Conservation (phyloP, 92 coral and sea anemone species). For the Porites cylindrica region DNA sequence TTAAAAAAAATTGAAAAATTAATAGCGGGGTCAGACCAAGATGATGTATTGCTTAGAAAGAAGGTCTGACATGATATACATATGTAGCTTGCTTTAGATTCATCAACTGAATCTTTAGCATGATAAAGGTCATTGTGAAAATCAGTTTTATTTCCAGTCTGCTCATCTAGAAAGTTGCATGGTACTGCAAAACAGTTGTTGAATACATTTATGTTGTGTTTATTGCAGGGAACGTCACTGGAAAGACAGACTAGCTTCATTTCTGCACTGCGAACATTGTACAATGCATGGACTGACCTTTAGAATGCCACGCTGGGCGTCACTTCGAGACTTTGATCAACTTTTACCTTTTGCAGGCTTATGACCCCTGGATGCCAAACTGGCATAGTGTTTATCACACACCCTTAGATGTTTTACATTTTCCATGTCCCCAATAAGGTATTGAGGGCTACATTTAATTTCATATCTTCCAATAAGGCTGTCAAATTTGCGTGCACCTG, state of each 20-base stretch:
- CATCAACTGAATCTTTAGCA: too few species aligned
- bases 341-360: conserved; percentile 22
- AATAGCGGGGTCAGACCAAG: too few species aligned
- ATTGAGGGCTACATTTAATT: too few species aligned
- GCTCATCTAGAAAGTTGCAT: conserved; percentile 46
- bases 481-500: too few species aligned
- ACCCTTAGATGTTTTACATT: too few species aligned
- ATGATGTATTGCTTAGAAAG: too few species aligned
- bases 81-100: too few species aligned
- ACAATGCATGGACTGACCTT: not conserved
- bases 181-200: conserved; percentile 34
- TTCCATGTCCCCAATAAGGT: too few species aligned
- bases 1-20: too few species aligned
- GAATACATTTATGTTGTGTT: conserved; percentile 34
- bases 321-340: conserved; percentile 16
- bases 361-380: conserved; percentile 10
- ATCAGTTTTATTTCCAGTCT: conserved; percentile 10
- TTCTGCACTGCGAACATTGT: conserved; percentile 29
- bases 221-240: conserved; percentile 24
- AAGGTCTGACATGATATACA: too few species aligned
- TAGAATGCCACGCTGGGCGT: conserved; percentile 19
- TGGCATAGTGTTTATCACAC: conserved; percentile 8
- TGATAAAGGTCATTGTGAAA: conserved; percentile 13
- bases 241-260: conserved; percentile 20
- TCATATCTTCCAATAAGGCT: too few species aligned